phyloP scores from a whole-genome alignment of 2,113 vertebrate genomes.

The Perca schrenkii region DNA sequence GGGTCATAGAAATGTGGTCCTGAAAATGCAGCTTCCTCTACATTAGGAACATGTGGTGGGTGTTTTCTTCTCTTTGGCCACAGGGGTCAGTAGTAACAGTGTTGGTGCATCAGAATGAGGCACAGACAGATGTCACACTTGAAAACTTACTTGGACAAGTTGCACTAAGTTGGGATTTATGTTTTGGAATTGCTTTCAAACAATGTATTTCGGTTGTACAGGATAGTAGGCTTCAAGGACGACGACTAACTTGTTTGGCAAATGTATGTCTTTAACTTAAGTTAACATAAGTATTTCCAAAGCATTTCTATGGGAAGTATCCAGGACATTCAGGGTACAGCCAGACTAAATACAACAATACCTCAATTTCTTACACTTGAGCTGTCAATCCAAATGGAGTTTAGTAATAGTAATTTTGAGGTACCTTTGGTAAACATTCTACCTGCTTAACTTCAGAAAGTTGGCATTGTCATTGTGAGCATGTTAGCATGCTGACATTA shows the following conservation, averaged over 20 bases:
- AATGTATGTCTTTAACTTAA: not conserved
- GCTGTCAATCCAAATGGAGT: not conserved
- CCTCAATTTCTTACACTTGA: not conserved
- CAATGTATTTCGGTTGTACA: not conserved
- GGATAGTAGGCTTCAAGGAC: not conserved
- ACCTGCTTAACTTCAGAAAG: not conserved
- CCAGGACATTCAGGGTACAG: not conserved
- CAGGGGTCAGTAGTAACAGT: not conserved
- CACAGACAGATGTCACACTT: not conserved
- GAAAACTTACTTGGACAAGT: too few relatives aligned
- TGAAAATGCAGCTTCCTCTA: too few relatives aligned
- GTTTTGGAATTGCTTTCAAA: not conserved
- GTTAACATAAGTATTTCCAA: not conserved
- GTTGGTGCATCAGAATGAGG: not conserved
- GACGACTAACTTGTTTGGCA: not conserved
- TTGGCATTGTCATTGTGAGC: not conserved
- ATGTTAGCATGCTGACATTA: not conserved
- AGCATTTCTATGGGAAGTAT: not conserved
- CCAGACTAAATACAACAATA: not conserved
- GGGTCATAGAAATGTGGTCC: too few relatives aligned
- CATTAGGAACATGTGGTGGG: not conserved
- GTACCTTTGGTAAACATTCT: not conserved
- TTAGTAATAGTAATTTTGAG: not conserved
- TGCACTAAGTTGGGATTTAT: too few relatives aligned
- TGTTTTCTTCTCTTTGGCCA: not conserved